phyloP scores from a whole-genome alignment of 1,140 invertebrate genomes.

The Drosophila insularis region DNA sequence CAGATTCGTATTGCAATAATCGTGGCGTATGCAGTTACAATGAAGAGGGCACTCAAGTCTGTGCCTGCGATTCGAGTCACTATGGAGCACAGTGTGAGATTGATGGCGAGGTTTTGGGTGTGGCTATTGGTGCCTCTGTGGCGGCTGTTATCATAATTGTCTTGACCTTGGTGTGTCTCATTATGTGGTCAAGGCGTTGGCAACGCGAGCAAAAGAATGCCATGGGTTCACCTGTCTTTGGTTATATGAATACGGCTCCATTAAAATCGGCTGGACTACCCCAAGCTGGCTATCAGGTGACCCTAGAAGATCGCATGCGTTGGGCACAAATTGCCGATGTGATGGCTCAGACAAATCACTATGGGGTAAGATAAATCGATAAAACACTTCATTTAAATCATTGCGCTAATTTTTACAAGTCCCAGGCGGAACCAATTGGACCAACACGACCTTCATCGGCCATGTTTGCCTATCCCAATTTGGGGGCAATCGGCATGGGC shows the following conservation, averaged over 20 bases:
- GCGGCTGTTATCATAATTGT: conserved; percentile 94
- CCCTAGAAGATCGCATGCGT: conserved; percentile 88
- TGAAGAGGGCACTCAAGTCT: conserved; percentile 88
- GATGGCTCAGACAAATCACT: conserved; percentile 91
- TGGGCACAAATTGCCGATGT: conserved; percentile 94
- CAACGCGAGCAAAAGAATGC: conserved; percentile 92
- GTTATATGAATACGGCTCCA: conserved; percentile 90
- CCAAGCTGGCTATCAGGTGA: conserved; percentile 87
- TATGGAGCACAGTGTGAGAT: conserved; percentile 94
- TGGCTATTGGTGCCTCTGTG: conserved; percentile 94
- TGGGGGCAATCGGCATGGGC: conserved; percentile 79
- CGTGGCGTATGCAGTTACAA: conserved; percentile 91
- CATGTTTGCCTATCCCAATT: conserved; percentile 90
- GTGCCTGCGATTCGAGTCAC: conserved; percentile 92
- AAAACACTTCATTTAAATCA: background rate
- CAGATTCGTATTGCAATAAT: conserved; percentile 90
- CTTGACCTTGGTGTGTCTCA: conserved; percentile 91
- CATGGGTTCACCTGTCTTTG: conserved; percentile 90
- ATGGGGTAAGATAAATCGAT: conserved; percentile 85
- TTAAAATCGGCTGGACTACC: conserved; percentile 86
- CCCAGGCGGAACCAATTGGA: conserved; percentile 86
- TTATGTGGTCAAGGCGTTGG: conserved; percentile 96
- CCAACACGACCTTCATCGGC: conserved; percentile 91
- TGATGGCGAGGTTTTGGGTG: conserved; percentile 94
- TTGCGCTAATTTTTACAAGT: background rate